Percentiles rank a stretch among this genome's conserved stretches.
phyloP scores from a whole-genome alignment of 1,140 invertebrate genomes.

The Dryas iulia region DNA sequence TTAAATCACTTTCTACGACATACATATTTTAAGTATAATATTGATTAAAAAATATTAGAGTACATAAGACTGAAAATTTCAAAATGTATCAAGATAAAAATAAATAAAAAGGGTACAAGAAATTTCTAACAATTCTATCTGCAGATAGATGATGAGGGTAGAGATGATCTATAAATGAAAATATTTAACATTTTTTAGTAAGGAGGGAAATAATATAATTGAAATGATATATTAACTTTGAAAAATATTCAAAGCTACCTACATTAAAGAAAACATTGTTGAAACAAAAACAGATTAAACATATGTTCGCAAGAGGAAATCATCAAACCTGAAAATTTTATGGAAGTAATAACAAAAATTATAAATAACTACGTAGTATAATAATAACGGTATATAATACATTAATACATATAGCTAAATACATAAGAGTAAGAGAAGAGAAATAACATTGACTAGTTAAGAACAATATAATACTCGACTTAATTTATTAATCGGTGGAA shows the following conservation, averaged over 20 bases:
- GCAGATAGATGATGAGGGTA: no score
- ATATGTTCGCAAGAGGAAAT: no score
- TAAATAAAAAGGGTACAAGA: no score
- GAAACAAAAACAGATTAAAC: no score
- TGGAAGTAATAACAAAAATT: neutral
- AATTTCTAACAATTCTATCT: no score
- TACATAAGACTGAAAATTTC: neutral
- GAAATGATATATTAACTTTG: no score
- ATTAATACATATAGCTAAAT: neutral
- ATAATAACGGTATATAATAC: neutral
- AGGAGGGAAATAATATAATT: no score
- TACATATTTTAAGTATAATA: neutral
- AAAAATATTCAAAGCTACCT: no score
- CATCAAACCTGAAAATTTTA: neutral
- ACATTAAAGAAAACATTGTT: no score
- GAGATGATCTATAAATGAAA: no score
- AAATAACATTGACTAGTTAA: constrained; percentile 2
- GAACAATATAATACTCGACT: constrained; percentile 1
- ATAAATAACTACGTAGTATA: neutral
- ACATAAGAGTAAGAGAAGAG: neutral
- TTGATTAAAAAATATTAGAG: neutral
- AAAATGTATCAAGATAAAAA: no score
- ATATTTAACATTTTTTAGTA: no score
- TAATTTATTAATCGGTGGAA: constrained; percentile 7
- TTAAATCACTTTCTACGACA: neutral